Conservation (phyloP, 1,140 invertebrate genomes). For the Conus ventricosus region DNA sequence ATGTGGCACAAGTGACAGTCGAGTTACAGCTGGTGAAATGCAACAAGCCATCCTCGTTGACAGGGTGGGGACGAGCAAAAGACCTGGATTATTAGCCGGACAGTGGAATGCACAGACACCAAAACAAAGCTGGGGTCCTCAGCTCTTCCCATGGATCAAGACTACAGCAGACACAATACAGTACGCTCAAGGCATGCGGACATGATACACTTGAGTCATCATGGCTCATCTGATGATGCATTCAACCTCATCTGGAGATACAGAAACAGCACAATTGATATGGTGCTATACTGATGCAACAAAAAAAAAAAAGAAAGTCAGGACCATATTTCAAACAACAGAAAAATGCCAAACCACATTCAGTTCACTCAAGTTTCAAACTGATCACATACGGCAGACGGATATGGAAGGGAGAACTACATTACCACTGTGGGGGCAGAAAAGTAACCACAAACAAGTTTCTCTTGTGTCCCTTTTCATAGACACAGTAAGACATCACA, state of each 20-base stretch:
- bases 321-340: slow-evolving; percentile 38
- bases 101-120: slow-evolving; percentile 37
- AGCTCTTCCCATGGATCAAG: slow-evolving; percentile 22
- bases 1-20: no score
- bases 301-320: neutral
- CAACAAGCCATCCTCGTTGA: slow-evolving; percentile 37
- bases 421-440: slow-evolving; percentile 28
- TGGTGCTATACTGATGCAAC: slow-evolving; percentile 37
- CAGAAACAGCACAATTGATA: slow-evolving; percentile 30
- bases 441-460: slow-evolving; percentile 35
- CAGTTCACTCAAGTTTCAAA: slow-evolving; percentile 28
- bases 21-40: slow-evolving; percentile 20
- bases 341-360: slow-evolving; percentile 34
- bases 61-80: slow-evolving; percentile 35
- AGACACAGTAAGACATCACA: no score
- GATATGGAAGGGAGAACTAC: slow-evolving; percentile 22
- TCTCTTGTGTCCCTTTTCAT: slow-evolving; percentile 34
- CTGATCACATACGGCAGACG: slow-evolving; percentile 22
- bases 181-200: slow-evolving; percentile 34
- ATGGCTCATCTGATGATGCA: slow-evolving; percentile 35
- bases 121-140: slow-evolving; percentile 33
- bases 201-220: slow-evolving; percentile 35
- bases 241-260: slow-evolving; percentile 29
- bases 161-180: slow-evolving; percentile 37
- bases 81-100: slow-evolving; percentile 19